Conservation (phyloP, 1,140 invertebrate species). For the Chlorops oryzae region DNA sequence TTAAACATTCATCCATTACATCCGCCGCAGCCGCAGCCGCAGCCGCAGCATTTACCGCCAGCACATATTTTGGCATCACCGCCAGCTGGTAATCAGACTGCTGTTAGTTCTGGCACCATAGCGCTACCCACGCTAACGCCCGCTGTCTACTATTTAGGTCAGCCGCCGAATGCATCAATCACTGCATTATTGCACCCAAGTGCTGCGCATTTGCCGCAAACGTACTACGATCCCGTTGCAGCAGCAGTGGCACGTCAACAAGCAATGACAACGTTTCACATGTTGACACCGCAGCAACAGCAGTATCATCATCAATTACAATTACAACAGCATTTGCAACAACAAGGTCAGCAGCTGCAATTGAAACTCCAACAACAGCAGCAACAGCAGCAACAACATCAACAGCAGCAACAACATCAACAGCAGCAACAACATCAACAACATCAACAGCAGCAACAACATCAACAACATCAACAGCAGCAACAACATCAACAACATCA, state of each 20-base stretch:
- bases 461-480: slow-evolving; percentile 2
- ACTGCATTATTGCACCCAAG: slow-evolving; percentile 7
- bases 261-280: slow-evolving; percentile 15
- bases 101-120: no score
- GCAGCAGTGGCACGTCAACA: slow-evolving; percentile 27
- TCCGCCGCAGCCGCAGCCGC: slow-evolving; percentile 37
- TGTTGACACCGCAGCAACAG: slow-evolving; percentile 16
- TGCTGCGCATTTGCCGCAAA: not conserved
- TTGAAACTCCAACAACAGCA: slow-evolving; percentile 11
- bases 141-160: slow-evolving; percentile 6
- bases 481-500: not conserved
- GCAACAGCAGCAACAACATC: slow-evolving; percentile 23
- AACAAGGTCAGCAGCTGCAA: slow-evolving; percentile 24
- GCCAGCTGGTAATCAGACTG: no score
- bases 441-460: slow-evolving; percentile 8
- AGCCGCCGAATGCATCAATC: not conserved
- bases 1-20: no score
- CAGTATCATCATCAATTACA: slow-evolving; percentile 26
- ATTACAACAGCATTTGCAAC: slow-evolving; percentile 20
- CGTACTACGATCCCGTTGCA: slow-evolving; percentile 26
- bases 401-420: slow-evolving; percentile 15
- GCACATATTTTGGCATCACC: no score
- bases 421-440: slow-evolving; percentile 20
- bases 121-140: not conserved
- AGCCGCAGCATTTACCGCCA: slow-evolving; percentile 10